Percentiles rank a stretch among this genome's conserved stretches.
phyloP scores from a whole-genome alignment of 2,888 invertebrate species.

The Spodoptera exigua region DNA sequence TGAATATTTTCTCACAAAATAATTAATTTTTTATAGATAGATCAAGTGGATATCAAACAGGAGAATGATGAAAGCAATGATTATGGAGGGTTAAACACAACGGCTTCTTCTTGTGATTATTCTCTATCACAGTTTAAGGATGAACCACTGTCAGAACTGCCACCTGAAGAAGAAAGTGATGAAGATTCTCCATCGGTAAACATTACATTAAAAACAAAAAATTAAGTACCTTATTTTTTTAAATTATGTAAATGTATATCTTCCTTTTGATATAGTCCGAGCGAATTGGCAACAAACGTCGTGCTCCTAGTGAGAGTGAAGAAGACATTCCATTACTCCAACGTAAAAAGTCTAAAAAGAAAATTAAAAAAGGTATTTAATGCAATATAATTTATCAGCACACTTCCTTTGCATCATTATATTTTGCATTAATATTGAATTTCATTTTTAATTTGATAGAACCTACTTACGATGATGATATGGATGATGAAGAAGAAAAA shows the following conservation, averaged over 20 bases:
- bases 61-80: constrained; percentile 83
- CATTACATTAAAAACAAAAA: constrained; percentile 30
- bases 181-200: constrained; percentile 94
- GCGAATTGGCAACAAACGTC: constrained; percentile 74
- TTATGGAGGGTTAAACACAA: constrained; percentile 82
- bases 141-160: constrained; percentile 85
- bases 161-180: constrained; percentile 90
- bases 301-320: constrained; percentile 89
- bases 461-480: constrained; percentile 89
- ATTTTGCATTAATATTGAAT: background rate
- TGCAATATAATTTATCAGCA: background rate
- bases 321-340: constrained; percentile 93
- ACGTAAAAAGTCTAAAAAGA: constrained; percentile 91
- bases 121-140: constrained; percentile 92
- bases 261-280: constrained; percentile 62
- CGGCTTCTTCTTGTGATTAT: constrained; percentile 93
- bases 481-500: constrained; percentile 86
- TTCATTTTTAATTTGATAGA: constrained; percentile 64
- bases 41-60: constrained; percentile 79
- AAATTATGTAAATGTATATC: constrained; percentile 3
- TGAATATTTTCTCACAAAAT: background rate
- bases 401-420: background rate
- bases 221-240: constrained; percentile 6
- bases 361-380: constrained; percentile 87
- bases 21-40: constrained; percentile 65